Percentiles rank a stretch among this genome's conserved stretches.
Conservation (phyloP, 2,888 invertebrate species). For the Morpho helenor region DNA sequence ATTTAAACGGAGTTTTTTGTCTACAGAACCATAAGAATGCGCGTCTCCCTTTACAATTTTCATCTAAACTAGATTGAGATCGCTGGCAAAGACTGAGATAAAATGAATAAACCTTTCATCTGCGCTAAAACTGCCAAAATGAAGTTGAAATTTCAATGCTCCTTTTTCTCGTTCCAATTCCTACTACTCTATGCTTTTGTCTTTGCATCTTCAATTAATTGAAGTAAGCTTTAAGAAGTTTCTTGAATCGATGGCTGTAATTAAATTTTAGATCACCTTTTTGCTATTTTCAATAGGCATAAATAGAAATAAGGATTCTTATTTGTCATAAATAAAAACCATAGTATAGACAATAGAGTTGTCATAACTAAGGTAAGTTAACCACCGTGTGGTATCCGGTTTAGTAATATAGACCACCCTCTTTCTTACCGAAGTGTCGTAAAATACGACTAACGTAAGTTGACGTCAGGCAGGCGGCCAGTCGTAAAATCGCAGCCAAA, state of each 20-base stretch:
- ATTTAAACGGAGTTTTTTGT: too few species aligned
- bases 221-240: neutral
- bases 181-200: too few species aligned
- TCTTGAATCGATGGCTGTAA: neutral
- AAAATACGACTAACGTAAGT: too few species aligned
- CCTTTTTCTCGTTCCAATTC: neutral
- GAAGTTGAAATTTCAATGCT: neutral
- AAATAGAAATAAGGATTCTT: neutral
- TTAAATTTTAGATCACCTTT: neutral
- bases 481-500: too few species aligned
- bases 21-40: too few species aligned
- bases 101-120: constrained; percentile 1
- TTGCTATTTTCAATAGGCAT: neutral
- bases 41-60: constrained; percentile 1
- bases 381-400: too few species aligned
- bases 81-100: neutral
- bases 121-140: neutral
- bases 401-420: too few species aligned
- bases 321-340: neutral
- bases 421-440: too few species aligned
- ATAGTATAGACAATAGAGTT: too few species aligned
- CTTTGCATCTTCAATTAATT: too few species aligned
- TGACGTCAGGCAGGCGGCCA: too few species aligned
- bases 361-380: too few species aligned
- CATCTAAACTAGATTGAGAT: constrained; percentile 4